Percentiles rank a stretch among this genome's conserved stretches.
Conservation (phyloP, 2,113 vertebrate genomes). For the Catharus minimus region DNA sequence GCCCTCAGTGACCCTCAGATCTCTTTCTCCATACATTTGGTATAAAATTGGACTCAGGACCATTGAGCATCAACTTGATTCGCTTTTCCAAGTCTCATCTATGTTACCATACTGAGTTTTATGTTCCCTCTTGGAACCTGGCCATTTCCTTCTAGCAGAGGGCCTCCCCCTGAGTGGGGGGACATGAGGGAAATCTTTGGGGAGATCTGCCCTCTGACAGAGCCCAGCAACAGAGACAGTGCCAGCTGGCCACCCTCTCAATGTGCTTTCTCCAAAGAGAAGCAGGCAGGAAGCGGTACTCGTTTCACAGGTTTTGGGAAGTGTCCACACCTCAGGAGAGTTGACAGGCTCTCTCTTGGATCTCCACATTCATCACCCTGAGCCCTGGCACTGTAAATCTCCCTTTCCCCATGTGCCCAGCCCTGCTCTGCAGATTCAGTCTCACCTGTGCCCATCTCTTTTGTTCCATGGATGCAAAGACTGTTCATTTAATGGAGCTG, state of each 20-base stretch:
- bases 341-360: not conserved
- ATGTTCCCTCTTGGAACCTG: not conserved
- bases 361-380: not conserved
- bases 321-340: not conserved
- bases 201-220: not conserved
- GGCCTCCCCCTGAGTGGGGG: not conserved
- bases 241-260: slow-evolving; percentile 20
- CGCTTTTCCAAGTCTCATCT: not conserved
- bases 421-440: not conserved
- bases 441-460: not conserved
- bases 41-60: not conserved
- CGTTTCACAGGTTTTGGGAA: not conserved
- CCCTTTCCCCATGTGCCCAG: not conserved
- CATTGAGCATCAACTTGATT: not conserved
- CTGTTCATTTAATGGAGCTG: not conserved
- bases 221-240: not conserved
- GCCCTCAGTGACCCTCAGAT: not conserved
- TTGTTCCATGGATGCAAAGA: fast-evolving
- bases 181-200: not conserved
- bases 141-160: not conserved
- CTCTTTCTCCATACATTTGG: not conserved
- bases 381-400: not conserved
- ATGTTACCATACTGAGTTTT: not conserved
- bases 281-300: not conserved
- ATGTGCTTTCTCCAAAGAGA: not conserved